A percentile compares a stretch with the other conserved stretches of the same genome.
These are phyloP conservation scores for Cerastis leucographa DNA, from an alignment of 2,888 invertebrate genomes.

Conservation along the genomic window DNA sequence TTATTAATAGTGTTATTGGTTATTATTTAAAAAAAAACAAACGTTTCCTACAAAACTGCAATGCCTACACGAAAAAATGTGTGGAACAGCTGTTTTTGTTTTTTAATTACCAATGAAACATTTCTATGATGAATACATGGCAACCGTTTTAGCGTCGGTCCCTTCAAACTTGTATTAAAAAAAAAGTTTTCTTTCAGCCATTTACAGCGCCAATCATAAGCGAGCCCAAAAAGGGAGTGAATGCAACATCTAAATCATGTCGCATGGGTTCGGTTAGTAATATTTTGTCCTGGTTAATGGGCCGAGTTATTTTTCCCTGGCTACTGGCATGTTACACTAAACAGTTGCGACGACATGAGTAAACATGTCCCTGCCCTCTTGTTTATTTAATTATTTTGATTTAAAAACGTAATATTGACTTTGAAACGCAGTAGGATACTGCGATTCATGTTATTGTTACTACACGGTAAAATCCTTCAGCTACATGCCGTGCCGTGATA, in stretches of 20 bases:
- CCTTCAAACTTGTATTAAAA: too few species aligned
- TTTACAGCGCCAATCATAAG: slow-evolving; percentile 9
- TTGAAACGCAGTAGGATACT: neutral
- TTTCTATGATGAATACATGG: too few species aligned
- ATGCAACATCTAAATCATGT: slow-evolving; percentile 57
- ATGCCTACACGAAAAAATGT: too few species aligned
- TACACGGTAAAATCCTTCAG: neutral
- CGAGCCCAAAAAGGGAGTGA: slow-evolving; percentile 10
- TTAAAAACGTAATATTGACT: slow-evolving; percentile 1
- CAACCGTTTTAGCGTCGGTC: too few species aligned
- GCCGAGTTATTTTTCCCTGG: slow-evolving; percentile 59
- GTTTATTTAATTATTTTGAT: slow-evolving; percentile 14
- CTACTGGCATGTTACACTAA: slow-evolving; percentile 60
- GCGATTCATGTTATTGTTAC: neutral
- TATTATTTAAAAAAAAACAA: too few species aligned
- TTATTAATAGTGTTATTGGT: too few species aligned
- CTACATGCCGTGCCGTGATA: neutral
- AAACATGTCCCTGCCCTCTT: slow-evolving; percentile 53
- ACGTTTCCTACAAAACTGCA: too few species aligned
- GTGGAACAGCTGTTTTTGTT: too few species aligned
- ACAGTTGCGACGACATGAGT: slow-evolving; percentile 57
- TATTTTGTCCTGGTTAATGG: slow-evolving; percentile 65
- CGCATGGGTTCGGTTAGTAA: slow-evolving; percentile 38
- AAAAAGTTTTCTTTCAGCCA: neutral
- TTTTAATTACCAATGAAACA: too few species aligned